Conservation (phyloP, 2,797 vertebrate species). For the Sebastes vulpes region DNA sequence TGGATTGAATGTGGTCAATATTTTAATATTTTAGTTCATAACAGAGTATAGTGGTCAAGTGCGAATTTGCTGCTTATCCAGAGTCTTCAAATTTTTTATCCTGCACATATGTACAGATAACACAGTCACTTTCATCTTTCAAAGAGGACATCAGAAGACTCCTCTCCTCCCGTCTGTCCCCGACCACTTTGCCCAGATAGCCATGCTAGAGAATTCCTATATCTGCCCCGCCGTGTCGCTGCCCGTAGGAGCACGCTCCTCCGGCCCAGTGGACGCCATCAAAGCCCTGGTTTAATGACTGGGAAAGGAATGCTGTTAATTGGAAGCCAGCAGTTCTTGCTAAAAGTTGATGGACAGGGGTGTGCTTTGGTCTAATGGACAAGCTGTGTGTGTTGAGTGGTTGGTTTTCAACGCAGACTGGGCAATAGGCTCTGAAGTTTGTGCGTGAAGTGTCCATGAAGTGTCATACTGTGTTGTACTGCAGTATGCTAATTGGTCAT, state of each 20-base stretch:
- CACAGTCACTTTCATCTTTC: slow-evolving; percentile 5
- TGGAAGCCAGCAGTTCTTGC: slow-evolving; percentile 35
- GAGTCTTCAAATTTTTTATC: not conserved
- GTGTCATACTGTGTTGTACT: not conserved
- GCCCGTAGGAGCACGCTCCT: slow-evolving; percentile 17
- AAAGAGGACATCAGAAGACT: not conserved
- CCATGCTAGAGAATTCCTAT: not conserved
- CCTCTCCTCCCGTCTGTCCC: not conserved
- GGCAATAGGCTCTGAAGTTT: not conserved
- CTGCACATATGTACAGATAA: not conserved
- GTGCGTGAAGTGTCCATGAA: not conserved
- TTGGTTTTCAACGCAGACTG: not conserved
- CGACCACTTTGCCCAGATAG: not conserved
- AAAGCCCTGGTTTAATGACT: slow-evolving; percentile 47
- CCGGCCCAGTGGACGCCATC: slow-evolving; percentile 36
- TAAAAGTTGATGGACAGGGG: slow-evolving; percentile 19
- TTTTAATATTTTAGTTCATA: too few relatives aligned
- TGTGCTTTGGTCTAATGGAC: not conserved
- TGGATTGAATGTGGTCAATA: not conserved
- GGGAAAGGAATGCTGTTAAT: slow-evolving; percentile 58
- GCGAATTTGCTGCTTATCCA: too few relatives aligned
- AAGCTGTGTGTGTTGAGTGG: not conserved
- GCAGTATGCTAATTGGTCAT: not conserved
- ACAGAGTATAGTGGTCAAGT: not conserved
- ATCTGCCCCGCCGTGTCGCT: not conserved